phyloP scores from a whole-genome alignment of 2,888 invertebrate genomes.

The Euzetes globulus region DNA sequence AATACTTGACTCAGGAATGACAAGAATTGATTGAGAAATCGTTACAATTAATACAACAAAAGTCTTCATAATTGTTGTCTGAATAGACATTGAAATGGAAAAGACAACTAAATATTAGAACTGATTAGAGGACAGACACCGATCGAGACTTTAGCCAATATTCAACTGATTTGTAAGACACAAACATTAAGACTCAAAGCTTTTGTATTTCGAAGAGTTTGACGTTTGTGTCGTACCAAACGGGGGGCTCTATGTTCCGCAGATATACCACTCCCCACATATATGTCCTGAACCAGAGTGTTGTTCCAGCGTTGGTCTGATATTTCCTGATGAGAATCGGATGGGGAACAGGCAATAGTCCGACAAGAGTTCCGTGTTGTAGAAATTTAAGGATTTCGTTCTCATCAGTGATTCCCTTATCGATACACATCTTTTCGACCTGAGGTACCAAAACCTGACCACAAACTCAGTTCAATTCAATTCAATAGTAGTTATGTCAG shows the following conservation, averaged over 20 bases:
- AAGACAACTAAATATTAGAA: no score
- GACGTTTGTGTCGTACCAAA: conserved; percentile 99
- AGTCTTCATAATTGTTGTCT: no score
- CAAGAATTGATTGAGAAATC: no score
- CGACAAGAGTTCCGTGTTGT: conserved; percentile 96
- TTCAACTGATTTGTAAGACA: no score
- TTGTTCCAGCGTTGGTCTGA: conserved; percentile 96
- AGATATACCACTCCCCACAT: conserved; percentile 99
- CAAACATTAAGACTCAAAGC: not conserved
- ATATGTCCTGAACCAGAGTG: conserved; percentile 98
- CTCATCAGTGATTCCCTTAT: conserved; percentile 87
- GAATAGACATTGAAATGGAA: no score
- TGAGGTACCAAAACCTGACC: conserved; percentile 82
- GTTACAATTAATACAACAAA: no score
- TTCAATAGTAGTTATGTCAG: not conserved
- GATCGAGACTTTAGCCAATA: no score
- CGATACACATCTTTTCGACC: conserved; percentile 99
- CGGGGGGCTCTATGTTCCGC: conserved; percentile 94
- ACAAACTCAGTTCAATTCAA: not conserved
- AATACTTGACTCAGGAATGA: no score
- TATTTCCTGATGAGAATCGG: conserved; percentile 97
- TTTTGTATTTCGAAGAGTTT: conserved; percentile 94
- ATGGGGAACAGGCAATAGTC: conserved; percentile 94
- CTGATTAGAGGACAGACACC: no score
- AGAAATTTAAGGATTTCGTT: conserved; percentile 98